A percentile compares a stretch with the other conserved stretches of the same genome.
Conservation (phyloP, 2,113 vertebrate genomes). For the Ellobius talpinus region DNA sequence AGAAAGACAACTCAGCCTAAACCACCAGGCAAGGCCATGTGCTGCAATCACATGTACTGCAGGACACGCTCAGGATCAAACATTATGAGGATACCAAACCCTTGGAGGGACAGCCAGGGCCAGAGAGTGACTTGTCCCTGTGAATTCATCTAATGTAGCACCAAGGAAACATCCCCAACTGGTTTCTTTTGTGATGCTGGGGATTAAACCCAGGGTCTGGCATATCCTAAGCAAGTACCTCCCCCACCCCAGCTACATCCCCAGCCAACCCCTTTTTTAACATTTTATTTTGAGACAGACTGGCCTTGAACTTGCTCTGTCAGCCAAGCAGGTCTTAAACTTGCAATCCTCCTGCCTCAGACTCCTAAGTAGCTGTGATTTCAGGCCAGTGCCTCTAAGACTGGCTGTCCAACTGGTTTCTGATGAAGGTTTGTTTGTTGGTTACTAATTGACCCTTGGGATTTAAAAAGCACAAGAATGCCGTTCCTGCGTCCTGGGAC, state of each 20-base stretch:
- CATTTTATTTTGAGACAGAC: not conserved
- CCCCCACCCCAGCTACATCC: not conserved
- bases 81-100: conserved; percentile 69
- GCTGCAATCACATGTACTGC: conserved; percentile 61
- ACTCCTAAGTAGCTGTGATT: not conserved
- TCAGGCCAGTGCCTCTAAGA: not conserved
- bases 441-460: not conserved
- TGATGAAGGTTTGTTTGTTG: conserved; percentile 49
- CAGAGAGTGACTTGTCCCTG: conserved; percentile 61
- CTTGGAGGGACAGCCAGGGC: conserved; percentile 58
- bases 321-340: not conserved
- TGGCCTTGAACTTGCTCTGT: not conserved
- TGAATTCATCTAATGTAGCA: conserved; percentile 75
- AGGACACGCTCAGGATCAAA: conserved; percentile 52
- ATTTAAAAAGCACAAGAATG: conserved; percentile 69
- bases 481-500: too few species aligned
- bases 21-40: not conserved
- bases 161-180: conserved; percentile 76
- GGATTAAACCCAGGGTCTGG: too few species aligned
- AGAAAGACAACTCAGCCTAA: not conserved
- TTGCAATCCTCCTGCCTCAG: not conserved
- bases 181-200: not conserved
- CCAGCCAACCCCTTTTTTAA: not conserved
- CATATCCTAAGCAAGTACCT: not conserved
- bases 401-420: conserved; percentile 67